Percentiles rank a stretch among this genome's conserved stretches.
phyloP scores from a whole-genome alignment of 2,113 vertebrate species.

The Plotosus lineatus region DNA sequence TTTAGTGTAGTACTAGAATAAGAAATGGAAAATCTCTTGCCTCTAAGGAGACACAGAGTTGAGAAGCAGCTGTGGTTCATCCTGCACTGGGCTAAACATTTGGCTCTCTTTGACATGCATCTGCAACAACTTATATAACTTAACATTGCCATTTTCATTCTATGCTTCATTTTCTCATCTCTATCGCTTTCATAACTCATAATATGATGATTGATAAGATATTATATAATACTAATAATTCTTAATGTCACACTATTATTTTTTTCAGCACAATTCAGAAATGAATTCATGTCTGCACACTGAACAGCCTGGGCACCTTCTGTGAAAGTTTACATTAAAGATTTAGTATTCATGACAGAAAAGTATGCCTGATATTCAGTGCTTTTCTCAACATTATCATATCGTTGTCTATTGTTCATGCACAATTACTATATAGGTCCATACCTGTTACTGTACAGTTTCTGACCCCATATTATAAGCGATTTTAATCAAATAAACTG shows the following conservation, averaged over 20 bases:
- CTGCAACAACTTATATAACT: slow-evolving; percentile 76
- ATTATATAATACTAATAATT: too few species aligned
- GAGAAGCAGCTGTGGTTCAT: slow-evolving; percentile 70
- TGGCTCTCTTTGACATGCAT: slow-evolving; percentile 67
- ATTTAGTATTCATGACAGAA: slow-evolving; percentile 90
- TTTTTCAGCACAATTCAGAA: slow-evolving; percentile 87
- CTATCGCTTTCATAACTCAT: neutral
- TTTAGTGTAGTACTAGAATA: slow-evolving; percentile 51
- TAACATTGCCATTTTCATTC: slow-evolving; percentile 67
- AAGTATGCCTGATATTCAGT: slow-evolving; percentile 90
- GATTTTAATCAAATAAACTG: neutral
- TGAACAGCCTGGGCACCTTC: slow-evolving; percentile 68
- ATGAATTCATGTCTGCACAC: slow-evolving; percentile 91
- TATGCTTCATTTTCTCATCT: neutral
- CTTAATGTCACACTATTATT: too few species aligned
- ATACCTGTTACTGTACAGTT: neutral
- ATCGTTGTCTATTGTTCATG: slow-evolving; percentile 37
- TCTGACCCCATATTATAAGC: neutral
- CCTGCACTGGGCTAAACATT: slow-evolving; percentile 68
- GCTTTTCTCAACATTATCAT: slow-evolving; percentile 88
- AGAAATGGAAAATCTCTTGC: slow-evolving; percentile 73
- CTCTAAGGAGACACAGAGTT: slow-evolving; percentile 71
- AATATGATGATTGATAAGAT: too few species aligned
- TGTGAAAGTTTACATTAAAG: slow-evolving; percentile 87
- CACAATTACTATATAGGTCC: neutral